Conservation (phyloP, 2,113 vertebrate species). For the Amia ocellicauda region DNA sequence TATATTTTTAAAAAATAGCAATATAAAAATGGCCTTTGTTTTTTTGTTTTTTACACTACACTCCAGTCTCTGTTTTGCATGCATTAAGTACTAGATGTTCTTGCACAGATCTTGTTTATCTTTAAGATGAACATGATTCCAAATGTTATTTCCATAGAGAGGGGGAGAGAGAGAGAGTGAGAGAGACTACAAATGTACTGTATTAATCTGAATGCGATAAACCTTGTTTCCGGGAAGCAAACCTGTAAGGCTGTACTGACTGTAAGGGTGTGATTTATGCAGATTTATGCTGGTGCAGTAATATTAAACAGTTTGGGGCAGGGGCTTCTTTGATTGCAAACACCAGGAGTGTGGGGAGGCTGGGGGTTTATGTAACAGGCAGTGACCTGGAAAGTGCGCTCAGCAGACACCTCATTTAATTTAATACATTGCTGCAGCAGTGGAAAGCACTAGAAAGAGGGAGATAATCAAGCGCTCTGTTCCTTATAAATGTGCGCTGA, state of each 20-base stretch:
- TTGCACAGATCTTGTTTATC: no score
- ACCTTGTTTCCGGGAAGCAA: no score
- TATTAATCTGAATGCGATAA: conserved; percentile 30
- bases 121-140: no score
- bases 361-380: conserved; percentile 44
- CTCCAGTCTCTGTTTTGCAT: no score
- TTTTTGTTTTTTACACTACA: no score
- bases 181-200: no score
- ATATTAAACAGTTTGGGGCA: conserved; percentile 51
- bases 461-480: conserved; percentile 83
- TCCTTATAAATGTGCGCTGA: conserved; percentile 78
- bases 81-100: no score
- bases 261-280: conserved; percentile 52
- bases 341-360: conserved; percentile 52
- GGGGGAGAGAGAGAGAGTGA: conserved; percentile 31
- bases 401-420: conserved; percentile 93
- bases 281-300: conserved; percentile 63
- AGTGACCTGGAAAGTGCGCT: conserved; percentile 75
- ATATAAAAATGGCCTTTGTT: no score
- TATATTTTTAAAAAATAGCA: conserved; percentile 72
- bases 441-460: conserved; percentile 71
- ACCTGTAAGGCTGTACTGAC: not conserved
- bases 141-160: conserved; percentile 14
- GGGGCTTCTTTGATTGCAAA: conserved; percentile 60
- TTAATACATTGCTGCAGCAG: conserved; percentile 81